Conservation (phyloP, 1,140 invertebrate genomes). For the Homarus americanus region DNA sequence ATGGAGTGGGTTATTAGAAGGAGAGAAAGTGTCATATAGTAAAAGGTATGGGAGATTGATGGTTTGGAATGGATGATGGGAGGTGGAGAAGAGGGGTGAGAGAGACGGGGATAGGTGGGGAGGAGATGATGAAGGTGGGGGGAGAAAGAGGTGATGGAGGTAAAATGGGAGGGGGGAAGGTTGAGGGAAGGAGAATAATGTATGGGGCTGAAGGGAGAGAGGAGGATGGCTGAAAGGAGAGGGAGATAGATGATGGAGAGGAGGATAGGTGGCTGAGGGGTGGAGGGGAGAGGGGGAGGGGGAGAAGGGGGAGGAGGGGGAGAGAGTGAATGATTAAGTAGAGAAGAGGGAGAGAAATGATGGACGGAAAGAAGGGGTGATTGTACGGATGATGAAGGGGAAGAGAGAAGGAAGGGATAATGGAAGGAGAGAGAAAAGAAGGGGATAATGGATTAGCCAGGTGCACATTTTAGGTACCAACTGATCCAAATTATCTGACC, state of each 20-base stretch:
- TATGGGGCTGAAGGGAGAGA: conserved; percentile 3
- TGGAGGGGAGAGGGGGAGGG: neutral
- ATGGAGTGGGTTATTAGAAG: too few relatives aligned
- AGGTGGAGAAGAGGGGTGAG: neutral
- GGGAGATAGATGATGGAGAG: neutral
- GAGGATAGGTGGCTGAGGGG: too few relatives aligned
- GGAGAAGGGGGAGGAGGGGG: neutral
- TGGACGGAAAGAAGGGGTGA: too few relatives aligned
- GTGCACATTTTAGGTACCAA: too few relatives aligned
- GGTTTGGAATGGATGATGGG: too few relatives aligned
- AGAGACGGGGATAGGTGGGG: neutral
- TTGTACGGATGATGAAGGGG: too few relatives aligned
- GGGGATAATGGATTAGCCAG: too few relatives aligned
- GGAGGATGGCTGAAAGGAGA: neutral
- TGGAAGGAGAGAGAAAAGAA: too few relatives aligned
- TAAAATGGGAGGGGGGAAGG: neutral
- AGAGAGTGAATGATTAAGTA: neutral
- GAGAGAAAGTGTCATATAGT: too few relatives aligned
- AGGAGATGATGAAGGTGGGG: conserved; percentile 1
- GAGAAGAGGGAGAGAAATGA: neutral
- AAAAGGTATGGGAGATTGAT: too few relatives aligned
- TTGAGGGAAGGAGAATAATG: neutral
- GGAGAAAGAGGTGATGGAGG: neutral
- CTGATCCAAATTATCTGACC: too few relatives aligned
- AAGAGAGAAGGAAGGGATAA: too few relatives aligned